Conservation (phyloP, 2,888 invertebrate genomes). For the Branchellion lobata region DNA sequence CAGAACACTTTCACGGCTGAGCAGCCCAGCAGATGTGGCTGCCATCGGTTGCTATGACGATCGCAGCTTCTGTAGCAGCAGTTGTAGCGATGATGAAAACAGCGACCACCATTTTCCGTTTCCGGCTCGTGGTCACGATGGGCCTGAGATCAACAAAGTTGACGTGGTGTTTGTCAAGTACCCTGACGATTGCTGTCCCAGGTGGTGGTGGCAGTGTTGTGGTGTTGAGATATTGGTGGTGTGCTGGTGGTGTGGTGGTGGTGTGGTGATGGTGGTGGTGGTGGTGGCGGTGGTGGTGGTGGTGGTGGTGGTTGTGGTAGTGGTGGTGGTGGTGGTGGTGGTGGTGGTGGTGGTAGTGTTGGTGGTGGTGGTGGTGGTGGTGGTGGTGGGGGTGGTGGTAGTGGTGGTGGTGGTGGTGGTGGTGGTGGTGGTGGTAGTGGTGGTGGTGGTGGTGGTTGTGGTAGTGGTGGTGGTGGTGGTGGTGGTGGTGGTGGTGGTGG, state of each 20-base stretch:
- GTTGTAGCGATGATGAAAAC: background rate
- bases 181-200: constrained; percentile 79
- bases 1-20: background rate
- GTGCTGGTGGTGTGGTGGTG: background rate
- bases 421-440: too few relatives aligned
- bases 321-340: too few relatives aligned
- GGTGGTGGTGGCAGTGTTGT: background rate
- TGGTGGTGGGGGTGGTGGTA: too few relatives aligned
- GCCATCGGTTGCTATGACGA: background rate
- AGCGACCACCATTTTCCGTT: background rate
- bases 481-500: too few relatives aligned
- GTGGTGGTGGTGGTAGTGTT: too few relatives aligned
- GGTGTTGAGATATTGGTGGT: constrained; percentile 40
- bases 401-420: too few relatives aligned
- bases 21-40: background rate
- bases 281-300: background rate
- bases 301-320: background rate
- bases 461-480: too few relatives aligned
- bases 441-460: too few relatives aligned
- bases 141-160: constrained; percentile 78
- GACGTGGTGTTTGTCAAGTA: constrained; percentile 75
- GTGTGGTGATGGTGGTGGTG: background rate
- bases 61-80: background rate
- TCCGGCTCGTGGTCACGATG: constrained; percentile 40
- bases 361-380: too few relatives aligned